phyloP scores from a whole-genome alignment of 2,113 vertebrate species.

The cattle (Bos taurus) region ARS-UCD2.0 NC_037352.1:5396001-5396500 shows the following conservation, averaged over 20 bases:
- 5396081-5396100: background rate
- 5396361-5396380: background rate
- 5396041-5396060: background rate
- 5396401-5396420: background rate
- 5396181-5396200: background rate
- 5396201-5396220: background rate
- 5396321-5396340: background rate
- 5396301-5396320: background rate
- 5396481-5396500: background rate
- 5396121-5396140: background rate
- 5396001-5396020: background rate
- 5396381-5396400: background rate
- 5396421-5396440: background rate
- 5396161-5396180: background rate
- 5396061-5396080: background rate
- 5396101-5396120: background rate
- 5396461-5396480: background rate
- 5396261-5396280: background rate
- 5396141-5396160: background rate
- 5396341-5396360: background rate
- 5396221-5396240: background rate
- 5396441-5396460: background rate
- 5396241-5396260: background rate
- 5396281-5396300: background rate
- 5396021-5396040: background rate